Evolutionary conservation across 1,140 invertebrate genomes (phyloP).

Genomic region (Choristoneura fumiferana): DNA sequence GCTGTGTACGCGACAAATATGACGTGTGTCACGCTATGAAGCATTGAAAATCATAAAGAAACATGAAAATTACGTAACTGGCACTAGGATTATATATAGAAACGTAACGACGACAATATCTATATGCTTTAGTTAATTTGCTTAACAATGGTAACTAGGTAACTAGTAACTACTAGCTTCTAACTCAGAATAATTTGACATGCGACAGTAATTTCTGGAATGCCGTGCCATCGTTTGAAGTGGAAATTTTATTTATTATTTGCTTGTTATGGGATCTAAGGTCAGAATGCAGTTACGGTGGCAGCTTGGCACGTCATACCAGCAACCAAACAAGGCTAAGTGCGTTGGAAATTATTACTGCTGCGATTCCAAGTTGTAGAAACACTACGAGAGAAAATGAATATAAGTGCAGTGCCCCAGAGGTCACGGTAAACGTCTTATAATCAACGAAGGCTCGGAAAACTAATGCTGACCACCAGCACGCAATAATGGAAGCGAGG

Average conservation of each 20-base stretch:
- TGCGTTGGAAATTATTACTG: constrained; percentile 25
- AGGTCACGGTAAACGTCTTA: constrained; percentile 55
- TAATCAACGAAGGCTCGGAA: constrained; percentile 31
- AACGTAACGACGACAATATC: constrained; percentile 23
- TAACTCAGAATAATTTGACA: constrained; percentile 28
- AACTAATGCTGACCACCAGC: constrained; percentile 29
- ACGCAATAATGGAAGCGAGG: background rate
- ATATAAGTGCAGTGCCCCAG: constrained; percentile 38
- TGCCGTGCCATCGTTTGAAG: background rate
- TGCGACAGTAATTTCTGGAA: constrained; percentile 21
- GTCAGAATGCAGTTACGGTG: constrained; percentile 54
- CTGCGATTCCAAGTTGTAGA: constrained; percentile 24
- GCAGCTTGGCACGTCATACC: constrained; percentile 39
- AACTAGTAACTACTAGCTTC: constrained; percentile 24
- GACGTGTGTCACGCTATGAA: constrained; percentile 40
- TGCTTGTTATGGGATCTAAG: constrained; percentile 42
- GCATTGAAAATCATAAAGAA: constrained; percentile 34
- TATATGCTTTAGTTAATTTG: constrained; percentile 26
- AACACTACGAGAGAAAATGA: constrained; percentile 36
- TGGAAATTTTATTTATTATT: constrained; percentile 25
- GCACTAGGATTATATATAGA: constrained; percentile 26
- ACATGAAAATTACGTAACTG: constrained; percentile 34
- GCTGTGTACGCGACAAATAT: constrained; percentile 26
- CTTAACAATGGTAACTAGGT: constrained; percentile 34
- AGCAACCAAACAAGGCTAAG: constrained; percentile 55